Evolutionary conservation across 2,797 vertebrate genomes (phyloP), one percentile per base, ranked within the genome.

Genomic region (Urosaurus nigricauda): DNA sequence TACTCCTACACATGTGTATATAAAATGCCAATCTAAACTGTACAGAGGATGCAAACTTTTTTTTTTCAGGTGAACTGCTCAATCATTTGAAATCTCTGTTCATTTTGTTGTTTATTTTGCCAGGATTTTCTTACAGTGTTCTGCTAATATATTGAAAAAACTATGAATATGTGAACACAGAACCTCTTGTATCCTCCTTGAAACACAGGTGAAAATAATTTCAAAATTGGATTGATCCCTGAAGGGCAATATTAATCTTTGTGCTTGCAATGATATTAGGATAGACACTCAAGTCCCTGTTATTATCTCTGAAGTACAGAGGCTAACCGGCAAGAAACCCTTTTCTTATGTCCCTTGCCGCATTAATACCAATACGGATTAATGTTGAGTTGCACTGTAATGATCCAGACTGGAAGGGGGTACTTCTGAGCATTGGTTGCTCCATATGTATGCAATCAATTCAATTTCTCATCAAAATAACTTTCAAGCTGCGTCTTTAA

Each of bases 371-470:
- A 37, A 68, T 89, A 56, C 26, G 87, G 78, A 90, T 90, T 91
- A 96, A 87, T 14, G 56, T 19, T 73, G 91, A 90, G 86, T 89
- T 91, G 51, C n/a, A 19, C n/a, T 92, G 65, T 90, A 92, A 93
- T 89, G 60, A 81, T 88, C 58, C 40, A 90, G 26, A 35, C 37
- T 90, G 26, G 88, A 89, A 94, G 24, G 37, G 91, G 60, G 17
- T 29, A 83, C 60, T 93, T 91, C 83, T 93, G 68, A 94, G 84
- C 83, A 75, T 92, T 89, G 84, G 71, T 35, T 89, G 24, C 3
- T 56, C 14, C 37, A 43, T 87, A 47, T 89, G 81, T 79, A 88
- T 58, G 35, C 29, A 83, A 87, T 87, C 91, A 88, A 85, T 90
- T 92, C 83, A 86, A 87, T 87, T 90, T 91, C 32, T 51, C 87